phyloP scores from a whole-genome alignment of 2,888 invertebrate species.

The Agriotes lineatus region DNA sequence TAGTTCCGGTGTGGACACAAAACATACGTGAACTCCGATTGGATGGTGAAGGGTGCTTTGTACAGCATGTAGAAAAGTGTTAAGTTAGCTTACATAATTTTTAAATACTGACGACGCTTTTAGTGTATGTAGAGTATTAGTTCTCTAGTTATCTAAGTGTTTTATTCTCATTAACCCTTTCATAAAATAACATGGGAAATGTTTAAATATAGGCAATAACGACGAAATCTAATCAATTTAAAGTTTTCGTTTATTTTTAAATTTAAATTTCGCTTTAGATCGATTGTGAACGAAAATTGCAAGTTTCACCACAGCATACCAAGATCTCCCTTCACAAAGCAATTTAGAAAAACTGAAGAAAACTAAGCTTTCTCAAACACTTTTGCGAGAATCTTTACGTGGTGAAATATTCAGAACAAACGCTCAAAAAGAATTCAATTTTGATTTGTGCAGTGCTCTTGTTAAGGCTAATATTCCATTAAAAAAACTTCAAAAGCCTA shows the following conservation, averaged over 20 bases:
- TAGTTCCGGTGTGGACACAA: too few species aligned
- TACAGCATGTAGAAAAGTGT: too few species aligned
- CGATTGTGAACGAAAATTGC: background rate
- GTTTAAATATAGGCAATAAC: too few species aligned
- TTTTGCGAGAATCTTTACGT: background rate
- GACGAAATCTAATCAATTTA: too few species aligned
- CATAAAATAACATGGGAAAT: too few species aligned
- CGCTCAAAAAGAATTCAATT: background rate
- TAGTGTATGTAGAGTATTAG: too few species aligned
- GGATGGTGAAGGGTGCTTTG: too few species aligned
- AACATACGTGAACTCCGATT: too few species aligned
- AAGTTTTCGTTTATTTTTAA: slow-evolving; percentile 4
- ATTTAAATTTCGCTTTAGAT: background rate
- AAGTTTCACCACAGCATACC: slow-evolving; percentile 1
- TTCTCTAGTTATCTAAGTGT: too few species aligned
- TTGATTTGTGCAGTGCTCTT: background rate
- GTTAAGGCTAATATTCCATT: background rate
- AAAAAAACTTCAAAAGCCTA: background rate
- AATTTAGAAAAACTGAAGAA: background rate
- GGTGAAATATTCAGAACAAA: background rate
- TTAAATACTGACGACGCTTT: too few species aligned
- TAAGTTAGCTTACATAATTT: too few species aligned
- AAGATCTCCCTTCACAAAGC: background rate
- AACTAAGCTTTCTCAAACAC: slow-evolving; percentile 2
- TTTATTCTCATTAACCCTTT: too few species aligned